A percentile compares a stretch with the other conserved stretches of the same genome.
These are phyloP conservation scores for Muntiacus reevesi DNA, from an alignment of 2,113 vertebrate species.

Conservation along the genomic window DNA sequence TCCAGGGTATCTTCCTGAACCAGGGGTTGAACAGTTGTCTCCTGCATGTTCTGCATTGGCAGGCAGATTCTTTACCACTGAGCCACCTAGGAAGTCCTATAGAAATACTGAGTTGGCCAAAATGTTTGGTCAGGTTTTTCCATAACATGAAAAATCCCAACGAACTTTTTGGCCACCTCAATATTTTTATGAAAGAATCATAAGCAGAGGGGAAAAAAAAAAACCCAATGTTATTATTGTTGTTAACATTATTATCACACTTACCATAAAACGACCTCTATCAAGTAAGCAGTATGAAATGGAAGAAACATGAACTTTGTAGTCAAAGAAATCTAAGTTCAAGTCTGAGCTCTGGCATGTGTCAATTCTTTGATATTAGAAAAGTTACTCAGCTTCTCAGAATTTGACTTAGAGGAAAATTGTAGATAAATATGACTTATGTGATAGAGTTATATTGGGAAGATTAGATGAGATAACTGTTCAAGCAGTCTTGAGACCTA, in stretches of 20 bases:
- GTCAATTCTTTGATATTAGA: background rate
- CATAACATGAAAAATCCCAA: background rate
- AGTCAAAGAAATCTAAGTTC: conserved; percentile 10
- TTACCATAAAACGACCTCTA: background rate
- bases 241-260: background rate
- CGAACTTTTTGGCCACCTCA: background rate
- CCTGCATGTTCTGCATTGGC: background rate
- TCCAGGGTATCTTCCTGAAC: background rate
- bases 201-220: background rate
- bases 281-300: background rate
- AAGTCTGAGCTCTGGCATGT: background rate
- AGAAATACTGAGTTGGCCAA: background rate
- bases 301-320: background rate
- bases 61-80: background rate
- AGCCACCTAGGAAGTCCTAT: background rate
- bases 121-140: background rate
- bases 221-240: background rate
- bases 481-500: background rate
- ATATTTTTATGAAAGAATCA: background rate
- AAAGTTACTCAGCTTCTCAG: background rate
- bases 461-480: background rate
- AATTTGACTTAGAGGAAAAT: conserved; percentile 35
- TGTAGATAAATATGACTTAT: background rate
- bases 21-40: background rate
- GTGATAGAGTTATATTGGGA: background rate